These are phyloP conservation scores for Tiliacea aurago DNA, from an alignment of 2,888 invertebrate species.

Conservation along the genomic window DNA sequence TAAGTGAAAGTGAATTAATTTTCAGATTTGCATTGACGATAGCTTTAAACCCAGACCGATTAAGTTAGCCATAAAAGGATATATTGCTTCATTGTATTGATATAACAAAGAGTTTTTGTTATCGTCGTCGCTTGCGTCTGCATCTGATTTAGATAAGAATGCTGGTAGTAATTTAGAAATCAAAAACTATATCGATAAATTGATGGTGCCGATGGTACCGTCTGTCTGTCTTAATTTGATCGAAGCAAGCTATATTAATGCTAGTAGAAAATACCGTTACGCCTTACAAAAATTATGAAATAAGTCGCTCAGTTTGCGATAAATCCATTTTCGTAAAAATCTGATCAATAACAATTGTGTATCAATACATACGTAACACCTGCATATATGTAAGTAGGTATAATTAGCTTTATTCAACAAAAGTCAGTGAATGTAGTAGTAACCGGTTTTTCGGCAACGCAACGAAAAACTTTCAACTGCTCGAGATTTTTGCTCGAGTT, in stretches of 20 bases:
- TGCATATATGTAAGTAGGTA: conserved; percentile 20
- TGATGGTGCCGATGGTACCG: not conserved
- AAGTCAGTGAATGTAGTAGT: conserved; percentile 66
- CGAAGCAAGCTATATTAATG: not conserved
- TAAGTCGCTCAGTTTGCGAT: not conserved
- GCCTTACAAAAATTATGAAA: not conserved
- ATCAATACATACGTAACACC: conserved; percentile 12
- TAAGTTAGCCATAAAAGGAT: not conserved
- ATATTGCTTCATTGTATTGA: not conserved
- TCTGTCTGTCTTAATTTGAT: not conserved
- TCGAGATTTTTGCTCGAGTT: conserved; percentile 62
- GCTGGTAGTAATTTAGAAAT: not conserved
- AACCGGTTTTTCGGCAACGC: conserved; percentile 60
- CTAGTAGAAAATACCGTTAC: not conserved
- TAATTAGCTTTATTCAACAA: conserved; percentile 60
- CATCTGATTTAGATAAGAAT: not conserved
- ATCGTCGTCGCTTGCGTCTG: not conserved
- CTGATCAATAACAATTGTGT: conserved; percentile 28
- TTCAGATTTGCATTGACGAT: conserved; percentile 22
- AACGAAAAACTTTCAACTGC: conserved; percentile 67
- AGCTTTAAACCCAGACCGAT: conserved; percentile 8
- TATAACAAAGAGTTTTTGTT: not conserved
- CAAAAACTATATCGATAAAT: not conserved
- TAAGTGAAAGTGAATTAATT: conserved; percentile 17
- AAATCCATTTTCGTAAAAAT: conserved; percentile 7